Base-by-base conservation (phyloP, 2,797 vertebrate species). In the Chloroceryle inda region DNA sequence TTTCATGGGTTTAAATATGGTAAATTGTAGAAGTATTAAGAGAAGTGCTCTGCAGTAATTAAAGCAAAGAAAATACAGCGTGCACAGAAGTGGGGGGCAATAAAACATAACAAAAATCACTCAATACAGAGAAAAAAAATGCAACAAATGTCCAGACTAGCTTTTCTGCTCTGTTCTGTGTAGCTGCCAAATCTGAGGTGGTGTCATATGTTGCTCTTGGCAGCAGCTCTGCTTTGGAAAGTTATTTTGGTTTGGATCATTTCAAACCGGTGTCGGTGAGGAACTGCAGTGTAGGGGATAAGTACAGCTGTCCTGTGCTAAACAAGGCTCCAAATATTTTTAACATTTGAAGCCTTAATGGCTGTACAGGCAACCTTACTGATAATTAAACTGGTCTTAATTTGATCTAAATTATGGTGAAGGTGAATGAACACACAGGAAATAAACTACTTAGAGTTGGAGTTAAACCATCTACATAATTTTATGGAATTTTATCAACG, bases 361-460 rank as follows among this genome's bases (percentile, higher is more conserved):
- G 72, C 33, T 86, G 40, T 53, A 50, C 15, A 31, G 66, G 17
- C 35, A 89, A 15, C 37, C 42, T 86, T 68, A 35, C 10, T 68
- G 27, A 4, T 62, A 76, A 73, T 59, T 79, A 62, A 73, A 73
- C 79, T 49, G 9, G 18, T 55, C 77, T 89, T 64, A 69, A 71
- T 85, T 94, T 66, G 15, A 50, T 84, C 50, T 92, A 79, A 84
- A 91, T 79, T 76, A 58, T 10, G 88, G 26, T 38, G 62, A 86
- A 92, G 35, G 66, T 96, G 88, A 94, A 87, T 76, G 78, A 86
- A 93, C 66, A 78, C 23, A 49, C 7, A 16, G 53, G 66, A 75
- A 93, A 72, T 61, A 62, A 86, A 35, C 45, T 68, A 45, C 89
- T 92, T 84, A 78, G 86, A 81, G 92, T 78, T 53, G 38, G 55